Evolutionary conservation across 2,888 invertebrate genomes (phyloP).

Genomic region (Acrobasis suavella): DNA sequence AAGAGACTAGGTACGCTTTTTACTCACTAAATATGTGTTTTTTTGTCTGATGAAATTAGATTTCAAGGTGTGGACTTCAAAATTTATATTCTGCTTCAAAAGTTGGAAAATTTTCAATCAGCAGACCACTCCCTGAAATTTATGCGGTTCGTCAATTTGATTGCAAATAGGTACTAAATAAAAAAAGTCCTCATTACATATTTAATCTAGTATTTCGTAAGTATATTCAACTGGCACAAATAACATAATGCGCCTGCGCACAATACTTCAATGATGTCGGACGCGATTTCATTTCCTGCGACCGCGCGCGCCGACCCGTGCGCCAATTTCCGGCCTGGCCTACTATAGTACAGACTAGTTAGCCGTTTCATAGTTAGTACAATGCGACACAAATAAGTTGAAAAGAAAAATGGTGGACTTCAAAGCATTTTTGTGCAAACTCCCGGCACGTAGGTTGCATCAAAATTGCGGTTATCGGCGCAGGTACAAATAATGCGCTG

Average conservation of each 20-base stretch:
- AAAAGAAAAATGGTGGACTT: no score
- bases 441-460: no score
- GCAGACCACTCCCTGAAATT: not conserved
- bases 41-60: no score
- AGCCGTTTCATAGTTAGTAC: constrained; percentile 8
- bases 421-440: no score
- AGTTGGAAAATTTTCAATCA: no score
- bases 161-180: not conserved
- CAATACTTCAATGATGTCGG: constrained; percentile 72
- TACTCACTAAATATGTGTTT: no score
- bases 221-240: constrained; percentile 26
- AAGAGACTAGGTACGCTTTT: no score
- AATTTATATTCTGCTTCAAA: no score
- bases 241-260: constrained; percentile 45
- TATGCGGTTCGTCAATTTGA: not conserved
- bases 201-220: constrained; percentile 9
- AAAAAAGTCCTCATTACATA: not conserved
- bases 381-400: no score
- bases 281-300: constrained; percentile 78
- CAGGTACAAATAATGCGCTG: no score
- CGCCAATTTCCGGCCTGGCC: constrained; percentile 63
- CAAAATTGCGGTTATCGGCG: no score
- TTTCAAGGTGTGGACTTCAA: no score
- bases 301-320: constrained; percentile 72
- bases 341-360: constrained; percentile 41